Percentiles rank a stretch among this genome's conserved stretches.
Conservation (phyloP, 1,140 invertebrate species). For the Lineus longissimus region DNA sequence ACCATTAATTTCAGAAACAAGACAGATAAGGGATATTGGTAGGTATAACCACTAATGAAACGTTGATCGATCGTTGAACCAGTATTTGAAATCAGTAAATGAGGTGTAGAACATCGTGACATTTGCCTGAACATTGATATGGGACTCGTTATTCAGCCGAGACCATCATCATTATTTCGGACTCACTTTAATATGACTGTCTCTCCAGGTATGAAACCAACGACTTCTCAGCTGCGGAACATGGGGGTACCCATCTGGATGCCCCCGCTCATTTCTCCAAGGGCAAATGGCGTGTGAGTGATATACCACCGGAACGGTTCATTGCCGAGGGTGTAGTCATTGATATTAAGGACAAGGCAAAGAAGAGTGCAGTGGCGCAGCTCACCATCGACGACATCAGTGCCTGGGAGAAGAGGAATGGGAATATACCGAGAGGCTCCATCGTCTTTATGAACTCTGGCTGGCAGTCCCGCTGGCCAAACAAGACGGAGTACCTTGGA, state of each 20-base stretch:
- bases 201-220: conserved; percentile 60
- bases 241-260: conserved; percentile 67
- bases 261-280: conserved; percentile 64
- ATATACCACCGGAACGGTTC: conserved; percentile 62
- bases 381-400: conserved; percentile 42
- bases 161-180: too few species aligned
- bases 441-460: conserved; percentile 60
- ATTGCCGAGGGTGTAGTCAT: conserved; percentile 60
- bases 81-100: too few species aligned
- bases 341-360: conserved; percentile 56
- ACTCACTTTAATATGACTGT: too few species aligned
- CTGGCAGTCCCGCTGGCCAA: conserved; percentile 47
- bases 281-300: conserved; percentile 57
- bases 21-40: too few species aligned
- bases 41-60: too few species aligned
- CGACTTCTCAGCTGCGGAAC: conserved; percentile 61
- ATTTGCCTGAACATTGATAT: too few species aligned
- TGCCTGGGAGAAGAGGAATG: conserved; percentile 54
- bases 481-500: not conserved
- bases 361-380: conserved; percentile 28
- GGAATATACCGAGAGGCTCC: conserved; percentile 46
- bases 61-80: too few species aligned
- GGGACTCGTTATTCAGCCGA: too few species aligned
- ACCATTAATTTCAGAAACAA: too few species aligned
- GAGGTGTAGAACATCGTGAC: too few species aligned